Base-by-base conservation (phyloP, 2,888 invertebrate species). In the Auanema sp. region DNA sequence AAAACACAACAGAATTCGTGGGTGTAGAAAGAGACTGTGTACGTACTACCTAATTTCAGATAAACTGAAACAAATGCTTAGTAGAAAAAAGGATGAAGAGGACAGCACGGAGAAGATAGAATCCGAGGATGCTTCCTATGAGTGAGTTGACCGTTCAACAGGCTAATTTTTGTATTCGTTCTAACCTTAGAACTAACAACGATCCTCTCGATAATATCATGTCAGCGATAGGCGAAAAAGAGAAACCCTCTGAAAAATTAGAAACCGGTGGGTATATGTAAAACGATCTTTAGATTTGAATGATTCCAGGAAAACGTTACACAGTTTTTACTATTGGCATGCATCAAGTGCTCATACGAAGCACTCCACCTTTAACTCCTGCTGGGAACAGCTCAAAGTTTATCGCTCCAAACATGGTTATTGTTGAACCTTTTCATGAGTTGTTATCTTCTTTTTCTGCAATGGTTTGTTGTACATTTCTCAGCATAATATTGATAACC, bases 221-320 rank as follows among this genome's bases (percentile, higher is more conserved):
- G 53, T 11, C 21, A 10, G 53, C 24, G n/a, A 53, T 53, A 16
- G 53, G 53, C 53, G 16, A 53, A 10, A 10, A 16, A 16, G 24
- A 25, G 18, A n/a, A n/a, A 12, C 14, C 10, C 4, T 14, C 10
- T 40, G 10, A 16, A 24, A 25, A 8, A 14, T 10, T 23, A 12
- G 33, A 10, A 21, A 44, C 47, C 21, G 47, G 52, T 41, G 10
- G 25, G 12, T 33, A 18, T 40, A 10, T 18, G 21, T 21, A 51
- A 52, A 52, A 18, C 49, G 2, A 24, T 44, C 12, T 57, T 57
- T 43, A 44, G n/a, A n/a, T n/a, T n/a, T n/a, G n/a, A n/a, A n/a
- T n/a, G n/a, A n/a, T n/a, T n/a, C n/a, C 54, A 61, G 62, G 62
- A 18, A 62, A 62, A 23, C 56, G 56, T 3, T 62, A 62, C 47